Conservation (phyloP, 2,113 vertebrate genomes). For the Dolichotis patagonum region DNA sequence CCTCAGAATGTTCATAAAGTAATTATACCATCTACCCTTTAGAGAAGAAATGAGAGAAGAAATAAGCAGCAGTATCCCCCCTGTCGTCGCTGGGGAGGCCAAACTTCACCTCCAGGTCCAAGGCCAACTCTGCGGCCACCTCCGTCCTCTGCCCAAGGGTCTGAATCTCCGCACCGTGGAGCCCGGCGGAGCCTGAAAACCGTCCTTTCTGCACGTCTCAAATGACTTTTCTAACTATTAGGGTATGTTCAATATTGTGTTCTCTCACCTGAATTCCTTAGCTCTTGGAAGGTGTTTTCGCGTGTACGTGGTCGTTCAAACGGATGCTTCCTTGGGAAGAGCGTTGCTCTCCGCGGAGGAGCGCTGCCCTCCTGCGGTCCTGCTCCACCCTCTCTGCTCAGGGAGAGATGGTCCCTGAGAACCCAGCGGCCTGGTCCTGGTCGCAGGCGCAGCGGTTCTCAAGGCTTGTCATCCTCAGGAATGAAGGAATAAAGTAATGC, state of each 20-base stretch:
- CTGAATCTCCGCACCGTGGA: neutral
- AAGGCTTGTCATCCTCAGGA: neutral
- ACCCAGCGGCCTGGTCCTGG: too few species aligned
- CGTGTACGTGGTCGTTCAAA: neutral
- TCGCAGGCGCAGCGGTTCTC: neutral
- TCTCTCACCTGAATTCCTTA: neutral
- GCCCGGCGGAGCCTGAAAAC: rapidly evolving
- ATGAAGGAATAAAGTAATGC: neutral
- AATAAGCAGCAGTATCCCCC: too few species aligned
- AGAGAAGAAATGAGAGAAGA: neutral
- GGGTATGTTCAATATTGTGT: too few species aligned
- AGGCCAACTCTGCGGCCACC: too few species aligned
- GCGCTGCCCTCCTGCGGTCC: too few species aligned
- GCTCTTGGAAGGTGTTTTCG: neutral
- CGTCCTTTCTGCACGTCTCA: neutral
- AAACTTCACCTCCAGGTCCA: neutral
- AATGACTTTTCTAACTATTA: neutral
- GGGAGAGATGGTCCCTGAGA: too few species aligned
- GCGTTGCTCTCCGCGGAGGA: rapidly evolving
- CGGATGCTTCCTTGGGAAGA: too few species aligned
- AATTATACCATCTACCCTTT: rapidly evolving
- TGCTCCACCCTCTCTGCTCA: neutral
- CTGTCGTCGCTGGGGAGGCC: neutral
- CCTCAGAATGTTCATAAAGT: neutral
- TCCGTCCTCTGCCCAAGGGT: rapidly evolving